Evolutionary conservation across 2,113 vertebrate species (phyloP), one percentile per base, ranked within the genome.

Genomic region (Coracopsis vasa): DNA sequence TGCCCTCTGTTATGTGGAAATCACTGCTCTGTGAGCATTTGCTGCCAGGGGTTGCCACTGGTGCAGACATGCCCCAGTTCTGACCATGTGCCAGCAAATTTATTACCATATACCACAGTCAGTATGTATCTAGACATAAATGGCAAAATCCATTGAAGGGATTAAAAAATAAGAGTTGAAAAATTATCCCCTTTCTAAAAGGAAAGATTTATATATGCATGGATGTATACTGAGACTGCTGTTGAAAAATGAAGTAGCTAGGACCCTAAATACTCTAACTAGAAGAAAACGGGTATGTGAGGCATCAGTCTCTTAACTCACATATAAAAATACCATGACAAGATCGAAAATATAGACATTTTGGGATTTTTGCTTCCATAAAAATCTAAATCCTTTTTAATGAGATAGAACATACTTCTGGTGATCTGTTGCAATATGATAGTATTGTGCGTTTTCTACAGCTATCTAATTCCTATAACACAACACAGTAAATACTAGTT

Each of bases 1-100:
- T 28, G 13, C 19, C 21, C 0, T 0, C 29, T 23, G 6, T 18
- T 61, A 7, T 1, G 7, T n/a, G 21, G n/a, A 80, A 87, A 69
- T 51, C 12, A 11, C 16, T 28, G 12, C 14, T 65, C 35, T 25
- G 33, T 28, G 17, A 82, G 35, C 5, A 27, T 60, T 75, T 92
- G 21, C 51, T 81, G 23, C 27, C 35, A 25, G 23, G 54, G 16
- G 18, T 11, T 79, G 66, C 7, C 20, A 39, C 7, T 78, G 3
- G 8, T 20, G 7, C 16, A 79, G 42, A 45, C 17, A 8, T 27
- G 17, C 7, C 41, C 13, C 37, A n/a, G 14, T 44, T 86, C 37
- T 70, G 48, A 70, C 23, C 0, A 0, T 4, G 23, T 61, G 18
- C 15, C n/a, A 67, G 15, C 23, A 70, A 45, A 62, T 69, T 28